These are phyloP conservation scores for Camelus bactrianus DNA, from an alignment of 2,113 vertebrate genomes.

Conservation along the genomic window DNA sequence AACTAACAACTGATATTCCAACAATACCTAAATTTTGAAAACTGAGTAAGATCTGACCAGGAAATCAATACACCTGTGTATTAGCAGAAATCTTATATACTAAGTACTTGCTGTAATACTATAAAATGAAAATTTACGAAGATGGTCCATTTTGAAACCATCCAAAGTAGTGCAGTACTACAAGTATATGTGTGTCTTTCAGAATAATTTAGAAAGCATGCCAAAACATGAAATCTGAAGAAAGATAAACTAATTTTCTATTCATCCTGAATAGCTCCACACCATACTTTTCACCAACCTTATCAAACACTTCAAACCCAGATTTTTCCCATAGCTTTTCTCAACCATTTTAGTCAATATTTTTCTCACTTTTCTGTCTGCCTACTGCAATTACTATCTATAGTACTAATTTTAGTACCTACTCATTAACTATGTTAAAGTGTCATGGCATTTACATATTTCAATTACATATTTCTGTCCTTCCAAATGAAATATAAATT, in stretches of 20 bases:
- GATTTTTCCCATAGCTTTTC: not conserved
- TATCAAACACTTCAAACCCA: not conserved
- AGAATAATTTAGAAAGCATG: conserved; percentile 22
- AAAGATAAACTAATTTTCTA: not conserved
- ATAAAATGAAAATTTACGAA: conserved; percentile 49
- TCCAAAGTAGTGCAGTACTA: not conserved
- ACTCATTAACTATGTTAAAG: not conserved
- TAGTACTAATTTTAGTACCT: not conserved
- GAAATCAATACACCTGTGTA: conserved; percentile 8
- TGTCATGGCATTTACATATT: not conserved
- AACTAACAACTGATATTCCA: not conserved
- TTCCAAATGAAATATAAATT: conserved; percentile 25
- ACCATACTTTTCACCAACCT: not conserved
- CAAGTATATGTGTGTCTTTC: not conserved
- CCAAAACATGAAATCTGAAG: not conserved
- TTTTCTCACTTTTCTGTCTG: conserved; percentile 19
- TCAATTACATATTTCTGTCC: not conserved
- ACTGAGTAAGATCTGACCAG: not conserved
- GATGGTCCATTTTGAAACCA: conserved; percentile 9
- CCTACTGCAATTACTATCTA: not conserved
- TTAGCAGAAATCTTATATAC: conserved; percentile 9
- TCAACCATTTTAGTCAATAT: not conserved
- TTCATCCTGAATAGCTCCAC: not conserved
- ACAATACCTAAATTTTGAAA: not conserved
- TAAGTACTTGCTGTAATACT: not conserved